phyloP scores from a whole-genome alignment of 1,140 invertebrate species.

The Aphelinus certus region DNA sequence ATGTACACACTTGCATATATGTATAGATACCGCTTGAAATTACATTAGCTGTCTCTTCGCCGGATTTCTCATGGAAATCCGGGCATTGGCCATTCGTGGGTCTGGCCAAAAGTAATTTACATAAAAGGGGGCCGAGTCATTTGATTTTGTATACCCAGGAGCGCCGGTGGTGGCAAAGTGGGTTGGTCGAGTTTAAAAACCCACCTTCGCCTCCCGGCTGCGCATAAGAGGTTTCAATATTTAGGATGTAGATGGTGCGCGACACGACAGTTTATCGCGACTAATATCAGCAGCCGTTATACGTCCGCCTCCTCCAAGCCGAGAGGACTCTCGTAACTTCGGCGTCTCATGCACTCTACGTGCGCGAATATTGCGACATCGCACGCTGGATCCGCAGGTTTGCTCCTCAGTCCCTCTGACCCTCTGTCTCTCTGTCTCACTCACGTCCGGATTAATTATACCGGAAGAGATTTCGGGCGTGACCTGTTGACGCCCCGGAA shows the following conservation, averaged over 20 bases:
- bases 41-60: too few species aligned
- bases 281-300: constrained; percentile 25
- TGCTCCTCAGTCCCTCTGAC: too few species aligned
- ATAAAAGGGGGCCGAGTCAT: too few species aligned
- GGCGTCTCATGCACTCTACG: constrained; percentile 21
- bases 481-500: constrained; percentile 11
- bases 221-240: constrained; percentile 21
- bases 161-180: too few species aligned
- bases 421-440: background rate
- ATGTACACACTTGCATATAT: background rate
- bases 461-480: background rate
- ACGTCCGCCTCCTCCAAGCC: constrained; percentile 19
- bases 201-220: too few species aligned
- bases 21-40: too few species aligned
- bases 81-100: too few species aligned
- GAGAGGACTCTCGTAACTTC: constrained; percentile 51
- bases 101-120: too few species aligned
- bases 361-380: constrained; percentile 29
- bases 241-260: constrained; percentile 17
- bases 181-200: too few species aligned
- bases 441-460: constrained; percentile 19
- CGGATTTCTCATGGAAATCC: too few species aligned
- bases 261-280: constrained; percentile 29
- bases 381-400: background rate
- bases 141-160: too few species aligned